Evolutionary conservation across 2,888 invertebrate genomes (phyloP).

Genomic region (Lasiommata megera): DNA sequence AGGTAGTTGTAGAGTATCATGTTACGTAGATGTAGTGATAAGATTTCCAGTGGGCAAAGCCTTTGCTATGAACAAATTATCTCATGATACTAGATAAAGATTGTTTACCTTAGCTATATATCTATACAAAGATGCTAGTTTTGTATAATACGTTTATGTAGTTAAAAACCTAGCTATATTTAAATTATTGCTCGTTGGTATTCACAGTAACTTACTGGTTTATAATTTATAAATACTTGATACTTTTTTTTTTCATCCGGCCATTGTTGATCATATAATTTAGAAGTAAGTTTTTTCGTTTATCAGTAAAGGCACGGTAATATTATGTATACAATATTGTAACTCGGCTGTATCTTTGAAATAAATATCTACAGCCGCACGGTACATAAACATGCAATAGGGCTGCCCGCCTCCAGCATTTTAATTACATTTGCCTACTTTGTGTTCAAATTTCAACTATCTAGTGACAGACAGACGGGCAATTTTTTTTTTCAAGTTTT

Average conservation of each 20-base stretch:
- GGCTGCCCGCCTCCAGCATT: too few species aligned
- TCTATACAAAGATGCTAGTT: conserved; percentile 55
- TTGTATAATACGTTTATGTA: conserved; percentile 56
- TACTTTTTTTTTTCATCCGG: conserved; percentile 40
- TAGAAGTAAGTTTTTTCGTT: conserved; percentile 42
- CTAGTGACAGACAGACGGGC: too few species aligned
- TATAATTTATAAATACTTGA: conserved; percentile 29
- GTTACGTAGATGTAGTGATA: conserved; percentile 70
- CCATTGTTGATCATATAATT: conserved; percentile 46
- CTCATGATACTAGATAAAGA: conserved; percentile 46
- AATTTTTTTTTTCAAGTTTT: too few species aligned
- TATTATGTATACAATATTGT: too few species aligned
- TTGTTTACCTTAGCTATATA: conserved; percentile 50
- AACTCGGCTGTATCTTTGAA: too few species aligned
- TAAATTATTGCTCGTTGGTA: conserved; percentile 51
- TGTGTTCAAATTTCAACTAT: too few species aligned
- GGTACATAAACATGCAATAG: too few species aligned
- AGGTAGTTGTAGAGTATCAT: conserved; percentile 73
- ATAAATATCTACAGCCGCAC: too few species aligned
- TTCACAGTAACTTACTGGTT: conserved; percentile 44
- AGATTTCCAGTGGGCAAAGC: conserved; percentile 58
- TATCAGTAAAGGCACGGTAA: too few species aligned
- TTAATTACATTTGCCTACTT: too few species aligned
- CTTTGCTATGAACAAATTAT: conserved; percentile 53
- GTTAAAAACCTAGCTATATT: conserved; percentile 49